phyloP scores from a whole-genome alignment of 2,888 invertebrate genomes.

The Diarsia dahlii region DNA sequence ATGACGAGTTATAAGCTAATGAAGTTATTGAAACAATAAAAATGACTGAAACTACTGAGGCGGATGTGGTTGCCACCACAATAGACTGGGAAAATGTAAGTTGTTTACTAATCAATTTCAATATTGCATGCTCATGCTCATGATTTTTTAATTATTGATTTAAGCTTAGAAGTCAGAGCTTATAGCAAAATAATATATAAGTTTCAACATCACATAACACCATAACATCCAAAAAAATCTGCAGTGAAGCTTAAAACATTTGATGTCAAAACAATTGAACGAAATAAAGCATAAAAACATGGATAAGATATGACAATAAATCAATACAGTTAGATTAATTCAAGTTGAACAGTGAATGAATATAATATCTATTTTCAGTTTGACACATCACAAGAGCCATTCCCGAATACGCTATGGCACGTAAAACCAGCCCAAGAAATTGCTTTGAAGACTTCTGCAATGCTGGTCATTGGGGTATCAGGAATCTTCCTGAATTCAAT shows the following conservation, averaged over 20 bases:
- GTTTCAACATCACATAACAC: not conserved
- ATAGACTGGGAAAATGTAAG: conserved; percentile 78
- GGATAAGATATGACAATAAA: conserved; percentile 41
- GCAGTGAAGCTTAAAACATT: too few relatives aligned
- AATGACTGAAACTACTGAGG: conserved; percentile 62
- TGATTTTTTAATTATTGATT: not conserved
- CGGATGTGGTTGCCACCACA: conserved; percentile 39
- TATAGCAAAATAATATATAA: not conserved
- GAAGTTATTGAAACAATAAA: conserved; percentile 6
- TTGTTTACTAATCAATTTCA: not conserved
- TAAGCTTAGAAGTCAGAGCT: not conserved
- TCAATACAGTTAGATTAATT: conserved; percentile 37
- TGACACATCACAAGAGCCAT: conserved; percentile 84
- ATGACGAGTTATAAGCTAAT: not conserved
- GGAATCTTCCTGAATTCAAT: conserved; percentile 93
- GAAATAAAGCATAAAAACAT: conserved; percentile 3
- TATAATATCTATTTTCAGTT: conserved; percentile 73
- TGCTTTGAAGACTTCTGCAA: conserved; percentile 90
- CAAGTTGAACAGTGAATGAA: conserved; percentile 20
- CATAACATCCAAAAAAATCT: not conserved
- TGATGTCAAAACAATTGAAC: not conserved
- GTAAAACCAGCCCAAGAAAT: conserved; percentile 91
- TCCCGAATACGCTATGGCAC: conserved; percentile 93
- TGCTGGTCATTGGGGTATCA: conserved; percentile 91
- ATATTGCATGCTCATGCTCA: rapidly evolving